These are phyloP conservation scores for Chrysodeixis includens DNA, from an alignment of 2,888 invertebrate genomes.

Conservation along the genomic window DNA sequence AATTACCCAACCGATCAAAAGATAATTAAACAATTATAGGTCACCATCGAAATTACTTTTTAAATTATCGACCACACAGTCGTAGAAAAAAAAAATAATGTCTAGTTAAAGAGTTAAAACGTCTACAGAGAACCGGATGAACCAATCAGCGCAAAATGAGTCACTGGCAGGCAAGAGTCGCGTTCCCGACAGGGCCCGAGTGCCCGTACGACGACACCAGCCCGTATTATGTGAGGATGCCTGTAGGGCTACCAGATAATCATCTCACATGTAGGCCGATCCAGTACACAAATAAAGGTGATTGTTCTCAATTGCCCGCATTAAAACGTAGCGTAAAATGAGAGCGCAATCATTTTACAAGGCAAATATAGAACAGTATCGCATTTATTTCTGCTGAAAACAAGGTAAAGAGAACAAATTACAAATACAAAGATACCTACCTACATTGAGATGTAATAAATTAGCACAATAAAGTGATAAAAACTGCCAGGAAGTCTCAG, in stretches of 20 bases:
- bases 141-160: slow-evolving; percentile 83
- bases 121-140: slow-evolving; percentile 84
- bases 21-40: slow-evolving; percentile 16
- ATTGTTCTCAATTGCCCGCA: slow-evolving; percentile 43
- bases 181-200: slow-evolving; percentile 54
- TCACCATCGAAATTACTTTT: slow-evolving; percentile 46
- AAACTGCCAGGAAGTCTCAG: neutral
- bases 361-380: neutral
- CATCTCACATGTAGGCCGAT: slow-evolving; percentile 33
- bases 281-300: slow-evolving; percentile 43
- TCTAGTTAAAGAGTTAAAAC: slow-evolving; percentile 78
- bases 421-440: too few species aligned
- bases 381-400: too few species aligned
- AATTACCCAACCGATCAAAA: slow-evolving; percentile 9
- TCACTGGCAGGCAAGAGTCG: slow-evolving; percentile 75
- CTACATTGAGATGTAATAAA: neutral
- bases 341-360: slow-evolving; percentile 4
- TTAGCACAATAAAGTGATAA: neutral
- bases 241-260: slow-evolving; percentile 47
- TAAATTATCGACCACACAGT: slow-evolving; percentile 48
- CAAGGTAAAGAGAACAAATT: too few species aligned
- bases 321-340: slow-evolving; percentile 16
- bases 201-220: slow-evolving; percentile 66
- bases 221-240: slow-evolving; percentile 65
- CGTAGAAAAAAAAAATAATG: slow-evolving; percentile 61